These are phyloP conservation scores for Bruchidius siliquastri DNA, from an alignment of 2,888 invertebrate species.

Conservation along the genomic window DNA sequence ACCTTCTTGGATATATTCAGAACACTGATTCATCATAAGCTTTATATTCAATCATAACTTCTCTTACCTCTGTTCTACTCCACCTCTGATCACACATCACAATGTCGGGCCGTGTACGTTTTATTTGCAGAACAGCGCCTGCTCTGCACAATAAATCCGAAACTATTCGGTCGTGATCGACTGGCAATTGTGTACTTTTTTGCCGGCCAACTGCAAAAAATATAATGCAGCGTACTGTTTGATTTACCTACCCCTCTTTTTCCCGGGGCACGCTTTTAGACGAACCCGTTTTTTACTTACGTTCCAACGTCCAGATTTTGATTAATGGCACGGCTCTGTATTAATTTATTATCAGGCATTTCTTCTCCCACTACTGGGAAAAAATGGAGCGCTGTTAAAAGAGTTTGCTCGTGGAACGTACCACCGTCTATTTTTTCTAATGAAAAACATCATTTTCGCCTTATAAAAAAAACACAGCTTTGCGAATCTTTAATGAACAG, in stretches of 20 bases:
- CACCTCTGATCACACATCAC: background rate
- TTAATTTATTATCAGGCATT: background rate
- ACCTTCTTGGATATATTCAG: too few relatives aligned
- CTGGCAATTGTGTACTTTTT: background rate
- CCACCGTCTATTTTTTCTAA: too few relatives aligned
- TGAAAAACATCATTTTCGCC: too few relatives aligned
- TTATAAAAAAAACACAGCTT: too few relatives aligned
- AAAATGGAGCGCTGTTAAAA: background rate
- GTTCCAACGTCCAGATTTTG: background rate
- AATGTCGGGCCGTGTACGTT: background rate
- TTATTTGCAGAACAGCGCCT: background rate
- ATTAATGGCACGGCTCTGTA: background rate
- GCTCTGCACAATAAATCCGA: background rate
- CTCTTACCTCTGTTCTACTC: too few relatives aligned
- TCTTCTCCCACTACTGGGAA: background rate
- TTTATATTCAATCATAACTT: too few relatives aligned
- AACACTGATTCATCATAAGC: too few relatives aligned
- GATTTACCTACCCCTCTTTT: background rate
- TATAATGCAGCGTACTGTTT: background rate
- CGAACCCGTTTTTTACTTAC: background rate
- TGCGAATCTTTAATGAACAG: too few relatives aligned
- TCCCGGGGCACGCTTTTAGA: background rate
- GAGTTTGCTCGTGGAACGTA: background rate
- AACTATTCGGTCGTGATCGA: background rate
- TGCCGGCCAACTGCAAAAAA: background rate